phyloP scores from a whole-genome alignment of 2,888 invertebrate species.

The Caradrina kadenii region DNA sequence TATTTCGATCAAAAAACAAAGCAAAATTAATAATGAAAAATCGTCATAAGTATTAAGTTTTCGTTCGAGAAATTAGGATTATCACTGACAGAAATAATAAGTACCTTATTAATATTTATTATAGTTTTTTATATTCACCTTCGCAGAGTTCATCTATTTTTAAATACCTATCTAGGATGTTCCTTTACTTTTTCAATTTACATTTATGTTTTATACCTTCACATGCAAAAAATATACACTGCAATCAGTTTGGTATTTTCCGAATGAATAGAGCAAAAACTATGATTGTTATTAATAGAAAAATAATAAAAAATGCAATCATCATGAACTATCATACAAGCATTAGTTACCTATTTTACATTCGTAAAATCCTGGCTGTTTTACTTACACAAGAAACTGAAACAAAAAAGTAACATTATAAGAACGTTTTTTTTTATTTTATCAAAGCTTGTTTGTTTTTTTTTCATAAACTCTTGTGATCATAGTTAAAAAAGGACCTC shows the following conservation, averaged over 20 bases:
- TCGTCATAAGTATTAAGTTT: too few species aligned
- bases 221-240: conserved; percentile 2
- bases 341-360: not conserved
- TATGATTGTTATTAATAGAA: conserved; percentile 5
- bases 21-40: too few species aligned
- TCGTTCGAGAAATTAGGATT: too few species aligned
- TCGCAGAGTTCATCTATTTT: not conserved
- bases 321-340: not conserved
- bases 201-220: not conserved
- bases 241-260: conserved; percentile 6
- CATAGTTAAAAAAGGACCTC: too few species aligned
- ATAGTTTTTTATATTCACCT: not conserved
- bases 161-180: not conserved
- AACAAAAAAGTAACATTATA: too few species aligned
- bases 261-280: conserved; percentile 6
- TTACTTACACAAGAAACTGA: not conserved
- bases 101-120: too few species aligned
- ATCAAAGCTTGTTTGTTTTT: too few species aligned
- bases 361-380: not conserved
- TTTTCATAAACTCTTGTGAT: too few species aligned
- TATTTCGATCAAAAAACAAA: too few species aligned
- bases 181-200: not conserved
- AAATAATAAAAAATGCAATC: conserved; percentile 3
- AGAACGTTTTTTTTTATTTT: too few species aligned
- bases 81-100: too few species aligned